Conservation (phyloP, 1,140 invertebrate species). For the Drosophila micromelanica region DNA sequence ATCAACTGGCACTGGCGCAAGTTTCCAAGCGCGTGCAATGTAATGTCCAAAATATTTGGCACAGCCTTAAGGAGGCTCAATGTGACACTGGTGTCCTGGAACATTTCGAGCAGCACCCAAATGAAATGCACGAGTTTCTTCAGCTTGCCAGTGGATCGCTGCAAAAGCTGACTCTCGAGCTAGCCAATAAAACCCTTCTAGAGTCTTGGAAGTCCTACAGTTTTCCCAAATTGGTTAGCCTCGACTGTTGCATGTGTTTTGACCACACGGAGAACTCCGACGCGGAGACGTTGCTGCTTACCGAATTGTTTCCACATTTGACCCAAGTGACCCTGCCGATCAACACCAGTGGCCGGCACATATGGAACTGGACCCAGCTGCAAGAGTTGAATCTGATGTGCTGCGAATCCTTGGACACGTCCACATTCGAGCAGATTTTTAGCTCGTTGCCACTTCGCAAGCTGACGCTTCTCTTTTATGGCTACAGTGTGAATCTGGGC, state of each 20-base stretch:
- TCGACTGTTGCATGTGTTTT: constrained; percentile 24
- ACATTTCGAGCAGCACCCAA: constrained; percentile 3
- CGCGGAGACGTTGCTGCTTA: constrained; percentile 39
- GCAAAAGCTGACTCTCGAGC: constrained; percentile 17
- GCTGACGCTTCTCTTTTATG: constrained; percentile 41
- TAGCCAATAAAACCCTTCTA: constrained; percentile 5
- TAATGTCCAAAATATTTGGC: constrained; percentile 44
- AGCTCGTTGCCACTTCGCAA: constrained; percentile 50
- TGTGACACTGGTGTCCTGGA: not conserved
- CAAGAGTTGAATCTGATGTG: constrained; percentile 52
- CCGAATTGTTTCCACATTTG: constrained; percentile 47
- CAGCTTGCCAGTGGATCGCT: constrained; percentile 33
- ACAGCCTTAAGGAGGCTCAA: not conserved
- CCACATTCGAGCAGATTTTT: constrained; percentile 40
- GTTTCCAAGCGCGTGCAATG: not conserved
- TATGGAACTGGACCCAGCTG: constrained; percentile 39
- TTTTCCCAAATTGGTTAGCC: constrained; percentile 38
- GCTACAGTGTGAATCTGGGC: constrained; percentile 39
- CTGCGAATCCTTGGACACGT: constrained; percentile 52
- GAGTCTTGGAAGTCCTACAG: constrained; percentile 9
- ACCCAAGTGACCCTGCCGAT: constrained; percentile 30
- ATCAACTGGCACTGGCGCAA: constrained; percentile 34
- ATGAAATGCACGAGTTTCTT: constrained; percentile 37
- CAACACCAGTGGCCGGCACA: constrained; percentile 44
- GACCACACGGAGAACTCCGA: constrained; percentile 18